phyloP scores from a whole-genome alignment of 1,140 invertebrate species.

The Bombus cullumanus region DNA sequence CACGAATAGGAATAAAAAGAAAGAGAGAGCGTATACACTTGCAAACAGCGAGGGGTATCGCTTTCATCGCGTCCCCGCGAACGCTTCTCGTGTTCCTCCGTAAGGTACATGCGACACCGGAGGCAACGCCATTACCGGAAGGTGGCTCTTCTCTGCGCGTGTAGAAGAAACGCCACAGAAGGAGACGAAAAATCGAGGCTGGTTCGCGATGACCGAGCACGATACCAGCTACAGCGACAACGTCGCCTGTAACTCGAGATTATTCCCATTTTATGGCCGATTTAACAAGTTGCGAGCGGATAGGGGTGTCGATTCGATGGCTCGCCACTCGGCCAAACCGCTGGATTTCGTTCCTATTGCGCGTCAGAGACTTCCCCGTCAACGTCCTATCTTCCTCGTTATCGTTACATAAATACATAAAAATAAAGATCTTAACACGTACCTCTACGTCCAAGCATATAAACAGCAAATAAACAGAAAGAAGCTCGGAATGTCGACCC shows the following conservation, averaged over 20 bases:
- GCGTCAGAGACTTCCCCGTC: no score
- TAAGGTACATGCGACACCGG: constrained; percentile 44
- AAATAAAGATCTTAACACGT: no score
- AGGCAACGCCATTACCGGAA: constrained; percentile 58
- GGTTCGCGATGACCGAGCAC: constrained; percentile 55
- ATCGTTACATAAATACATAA: no score
- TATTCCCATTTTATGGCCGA: constrained; percentile 76
- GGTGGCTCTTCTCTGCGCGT: constrained; percentile 12
- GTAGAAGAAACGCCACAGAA: constrained; percentile 43
- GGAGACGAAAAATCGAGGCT: constrained; percentile 7
- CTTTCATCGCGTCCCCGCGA: constrained; percentile 39
- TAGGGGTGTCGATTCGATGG: constrained; percentile 22
- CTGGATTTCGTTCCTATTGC: neutral
- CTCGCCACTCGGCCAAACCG: constrained; percentile 29
- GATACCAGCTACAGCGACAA: constrained; percentile 27
- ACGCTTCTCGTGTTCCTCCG: constrained; percentile 51
- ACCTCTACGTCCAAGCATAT: no score
- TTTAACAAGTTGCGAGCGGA: constrained; percentile 73
- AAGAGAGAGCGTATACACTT: neutral
- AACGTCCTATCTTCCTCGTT: no score
- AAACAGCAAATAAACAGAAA: no score
- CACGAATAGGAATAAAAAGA: neutral
- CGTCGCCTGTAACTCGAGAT: constrained; percentile 74
- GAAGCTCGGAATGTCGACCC: no score
- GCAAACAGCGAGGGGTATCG: constrained; percentile 24